Conservation (phyloP, 2,797 vertebrate species). For the Sternotherus odoratus region DNA sequence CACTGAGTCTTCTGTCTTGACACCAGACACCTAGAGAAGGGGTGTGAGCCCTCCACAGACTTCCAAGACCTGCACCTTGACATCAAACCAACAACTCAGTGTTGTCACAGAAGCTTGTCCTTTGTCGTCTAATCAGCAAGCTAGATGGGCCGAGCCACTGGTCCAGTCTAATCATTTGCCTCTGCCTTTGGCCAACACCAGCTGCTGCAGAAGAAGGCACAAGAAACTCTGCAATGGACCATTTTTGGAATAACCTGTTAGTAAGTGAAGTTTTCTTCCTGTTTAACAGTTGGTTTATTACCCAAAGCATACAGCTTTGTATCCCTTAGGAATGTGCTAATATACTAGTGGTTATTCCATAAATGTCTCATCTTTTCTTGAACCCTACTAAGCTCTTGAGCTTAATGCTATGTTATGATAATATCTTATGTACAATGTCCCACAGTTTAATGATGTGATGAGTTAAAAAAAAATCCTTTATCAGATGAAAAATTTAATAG, state of each 20-base stretch:
- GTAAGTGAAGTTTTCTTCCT: neutral
- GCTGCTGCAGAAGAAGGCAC: fast-evolving
- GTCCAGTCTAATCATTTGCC: neutral
- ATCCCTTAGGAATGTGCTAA: neutral
- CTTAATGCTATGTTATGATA: no score
- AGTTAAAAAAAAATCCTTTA: neutral
- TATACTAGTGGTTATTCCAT: fast-evolving
- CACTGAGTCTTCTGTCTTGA: neutral
- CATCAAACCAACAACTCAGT: neutral
- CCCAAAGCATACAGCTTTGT: neutral
- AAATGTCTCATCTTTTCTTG: neutral
- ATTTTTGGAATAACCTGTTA: neutral
- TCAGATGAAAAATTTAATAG: neutral
- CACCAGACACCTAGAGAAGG: neutral
- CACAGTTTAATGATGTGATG: neutral
- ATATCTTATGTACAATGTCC: neutral
- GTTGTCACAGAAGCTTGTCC: neutral
- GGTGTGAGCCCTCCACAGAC: neutral
- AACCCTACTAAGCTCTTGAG: neutral
- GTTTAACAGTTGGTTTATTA: neutral
- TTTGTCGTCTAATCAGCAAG: neutral
- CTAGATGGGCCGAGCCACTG: neutral
- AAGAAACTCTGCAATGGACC: neutral
- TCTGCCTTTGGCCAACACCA: neutral
- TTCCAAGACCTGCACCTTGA: neutral